Base-by-base conservation (phyloP, 1,140 invertebrate species). In the Diprion similis region DNA sequence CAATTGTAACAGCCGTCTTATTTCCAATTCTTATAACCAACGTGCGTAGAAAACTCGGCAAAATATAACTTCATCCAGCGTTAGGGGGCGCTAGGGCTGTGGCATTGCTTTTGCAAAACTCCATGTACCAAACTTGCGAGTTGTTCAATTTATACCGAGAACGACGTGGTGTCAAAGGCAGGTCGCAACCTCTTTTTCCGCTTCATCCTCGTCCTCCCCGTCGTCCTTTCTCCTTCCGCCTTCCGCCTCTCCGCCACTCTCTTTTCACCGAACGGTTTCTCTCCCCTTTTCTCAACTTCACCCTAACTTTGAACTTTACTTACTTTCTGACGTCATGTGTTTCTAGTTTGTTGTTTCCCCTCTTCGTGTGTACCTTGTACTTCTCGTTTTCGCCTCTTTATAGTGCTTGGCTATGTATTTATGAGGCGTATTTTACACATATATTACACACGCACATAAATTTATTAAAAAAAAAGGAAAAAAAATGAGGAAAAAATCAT, bases 131-230 rank as follows among this genome's bases (percentile, higher is more conserved):
- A 59, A 59, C 51, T 59, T 59, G 51, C 24, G 51, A 59, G 51
- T 59, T 59, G 11, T 59, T 59, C 51, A 59, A 59, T 59, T 59
- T 59, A 59, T 59, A 37, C 24, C 24, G 2, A 37, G 51, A 17
- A 59, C 51, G 51, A 59, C 51, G 51, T 9, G 51, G 51, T 59
- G 51, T 59, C 51, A 59, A 59, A 59, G 51, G 51, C 51, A 59
- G 51, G 11, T 37, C 24, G 24, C 24, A 37, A 37, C n/a, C 51
- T 59, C 51, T 59, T 59, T 59, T 59, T 59, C 51, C 51, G 11
- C 51, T 17, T 59, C 24, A 37, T 37, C 24, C 24, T 37, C 24
- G 6, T 37, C n/a, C n/a, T 59, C 51, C 51, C n/a, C 51, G 11
- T 59, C n/a, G 7, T 59, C 51, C 51, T 59, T 37, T 6, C 51